Evolutionary conservation across 1,140 invertebrate genomes (phyloP).

Genomic region (Caenorhabditis brenneri): DNA sequence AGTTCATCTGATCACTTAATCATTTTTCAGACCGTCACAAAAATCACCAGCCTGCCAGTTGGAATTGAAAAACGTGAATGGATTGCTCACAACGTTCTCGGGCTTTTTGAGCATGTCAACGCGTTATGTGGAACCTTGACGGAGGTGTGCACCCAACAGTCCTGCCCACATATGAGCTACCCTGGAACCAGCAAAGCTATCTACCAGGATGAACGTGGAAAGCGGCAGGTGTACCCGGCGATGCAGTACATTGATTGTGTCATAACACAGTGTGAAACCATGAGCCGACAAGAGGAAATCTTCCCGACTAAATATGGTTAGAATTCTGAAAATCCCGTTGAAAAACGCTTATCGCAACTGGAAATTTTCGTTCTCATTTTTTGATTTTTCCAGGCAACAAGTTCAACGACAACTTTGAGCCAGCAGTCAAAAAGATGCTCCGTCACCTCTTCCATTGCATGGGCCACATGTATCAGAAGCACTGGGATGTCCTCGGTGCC

Average conservation of each 20-base stretch:
- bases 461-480: slow-evolving; percentile 67
- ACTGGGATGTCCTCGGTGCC: slow-evolving; percentile 63
- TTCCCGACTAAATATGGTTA: slow-evolving; percentile 71
- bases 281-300: slow-evolving; percentile 66
- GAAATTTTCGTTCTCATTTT: not conserved
- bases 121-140: slow-evolving; percentile 66
- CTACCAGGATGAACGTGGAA: slow-evolving; percentile 66
- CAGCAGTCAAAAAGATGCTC: slow-evolving; percentile 57
- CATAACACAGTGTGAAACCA: slow-evolving; percentile 66
- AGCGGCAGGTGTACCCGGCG: slow-evolving; percentile 65
- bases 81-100: slow-evolving; percentile 64
- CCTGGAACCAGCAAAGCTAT: slow-evolving; percentile 66
- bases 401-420: slow-evolving; percentile 64
- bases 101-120: slow-evolving; percentile 68
- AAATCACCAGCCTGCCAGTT: slow-evolving; percentile 58
- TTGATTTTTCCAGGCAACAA: slow-evolving; percentile 55
- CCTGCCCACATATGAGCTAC: slow-evolving; percentile 62
- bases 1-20: not conserved
- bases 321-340: too few relatives aligned
- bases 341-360: not conserved
- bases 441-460: slow-evolving; percentile 67
- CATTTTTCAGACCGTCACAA: slow-evolving; percentile 64
- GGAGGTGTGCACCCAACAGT: slow-evolving; percentile 64
- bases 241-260: slow-evolving; percentile 69
- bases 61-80: slow-evolving; percentile 67